A percentile compares a stretch with the other conserved stretches of the same genome.
Evolutionary conservation across 2,113 vertebrate species (phyloP).

Genomic region (Bambusicola thoracicus): DNA sequence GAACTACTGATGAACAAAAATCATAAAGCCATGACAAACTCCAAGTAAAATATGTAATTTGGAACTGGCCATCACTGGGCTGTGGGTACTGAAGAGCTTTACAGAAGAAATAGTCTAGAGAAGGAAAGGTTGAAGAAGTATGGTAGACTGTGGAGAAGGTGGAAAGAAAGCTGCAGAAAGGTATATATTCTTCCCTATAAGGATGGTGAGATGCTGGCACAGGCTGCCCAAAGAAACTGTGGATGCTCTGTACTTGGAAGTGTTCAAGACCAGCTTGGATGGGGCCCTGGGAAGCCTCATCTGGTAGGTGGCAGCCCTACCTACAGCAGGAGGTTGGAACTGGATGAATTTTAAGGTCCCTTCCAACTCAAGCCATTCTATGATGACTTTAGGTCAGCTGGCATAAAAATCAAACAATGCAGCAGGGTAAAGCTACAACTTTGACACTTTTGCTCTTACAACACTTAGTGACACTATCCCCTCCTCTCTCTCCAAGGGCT

Average conservation of each 20-base stretch:
- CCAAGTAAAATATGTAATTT: neutral
- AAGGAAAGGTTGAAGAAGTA: neutral
- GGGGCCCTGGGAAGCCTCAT: neutral
- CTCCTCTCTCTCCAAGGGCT: neutral
- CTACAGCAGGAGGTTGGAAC: neutral
- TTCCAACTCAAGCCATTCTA: neutral
- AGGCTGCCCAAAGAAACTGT: neutral
- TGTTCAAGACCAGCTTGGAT: neutral
- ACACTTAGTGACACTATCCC: rapidly evolving
- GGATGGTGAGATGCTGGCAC: neutral
- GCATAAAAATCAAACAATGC: neutral
- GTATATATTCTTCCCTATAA: neutral
- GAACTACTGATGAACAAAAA: too few species aligned
- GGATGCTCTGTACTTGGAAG: neutral
- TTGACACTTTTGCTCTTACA: neutral
- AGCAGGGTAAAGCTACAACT: neutral
- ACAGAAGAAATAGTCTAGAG: rapidly evolving
- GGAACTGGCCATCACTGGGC: neutral
- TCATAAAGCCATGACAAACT: too few species aligned
- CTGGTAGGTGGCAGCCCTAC: neutral
- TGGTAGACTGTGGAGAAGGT: rapidly evolving
- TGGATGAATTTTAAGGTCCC: neutral
- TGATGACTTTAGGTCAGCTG: neutral
- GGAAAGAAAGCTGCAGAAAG: neutral
- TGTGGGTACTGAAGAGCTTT: neutral